Evolutionary conservation across 2,113 vertebrate genomes (phyloP), one percentile per base, ranked within the genome.

Genomic region (Ailuropoda melanoleuca): DNA sequence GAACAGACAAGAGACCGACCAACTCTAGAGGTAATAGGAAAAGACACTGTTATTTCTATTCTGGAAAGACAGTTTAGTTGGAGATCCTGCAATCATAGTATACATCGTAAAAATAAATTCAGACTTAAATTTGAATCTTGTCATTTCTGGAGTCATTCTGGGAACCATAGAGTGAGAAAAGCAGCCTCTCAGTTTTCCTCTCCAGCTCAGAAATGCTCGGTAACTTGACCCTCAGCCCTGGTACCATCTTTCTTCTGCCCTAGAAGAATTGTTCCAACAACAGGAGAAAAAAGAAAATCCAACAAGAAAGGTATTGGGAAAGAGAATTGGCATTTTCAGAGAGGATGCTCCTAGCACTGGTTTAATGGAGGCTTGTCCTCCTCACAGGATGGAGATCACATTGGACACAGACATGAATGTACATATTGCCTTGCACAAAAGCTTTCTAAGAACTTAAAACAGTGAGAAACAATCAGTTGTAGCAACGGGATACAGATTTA

Each of bases 391-490:
- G 37, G 50, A 81, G 60, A 82, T 92, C 43, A 95, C 31, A 64
- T 72, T 86, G 55, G 39, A 68, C 46, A 53, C 31, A 91, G 75
- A 60, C 26, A n/a, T 75, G 37, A 78, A 29, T 39, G 14, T 87
- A 19, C 15, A 34, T 58, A 39, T n/a, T 70, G 50, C 64, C 37
- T 97, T 90, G 34, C 62, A 75, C 21, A 62, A 82, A 85, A 87
- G 75, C 82, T 97, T 94, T 78, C 48, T 83, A 90, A 96, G 74
- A 91, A 92, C 64, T 64, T 95, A 37, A 87, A 84, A 83, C 48
- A 91, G 9, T 34, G 15, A 48, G 11, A 26, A 77, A 29, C 66
- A 29, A 74, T 96, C 80, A 88, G 1, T 70, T 92, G 39, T 90
- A 85, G 46, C 84, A 95, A n/a, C 31, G 68, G 39, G 39, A 75